These are phyloP conservation scores for Crax fasciolata DNA, from an alignment of 2,797 vertebrate species.

Conservation along the genomic window DNA sequence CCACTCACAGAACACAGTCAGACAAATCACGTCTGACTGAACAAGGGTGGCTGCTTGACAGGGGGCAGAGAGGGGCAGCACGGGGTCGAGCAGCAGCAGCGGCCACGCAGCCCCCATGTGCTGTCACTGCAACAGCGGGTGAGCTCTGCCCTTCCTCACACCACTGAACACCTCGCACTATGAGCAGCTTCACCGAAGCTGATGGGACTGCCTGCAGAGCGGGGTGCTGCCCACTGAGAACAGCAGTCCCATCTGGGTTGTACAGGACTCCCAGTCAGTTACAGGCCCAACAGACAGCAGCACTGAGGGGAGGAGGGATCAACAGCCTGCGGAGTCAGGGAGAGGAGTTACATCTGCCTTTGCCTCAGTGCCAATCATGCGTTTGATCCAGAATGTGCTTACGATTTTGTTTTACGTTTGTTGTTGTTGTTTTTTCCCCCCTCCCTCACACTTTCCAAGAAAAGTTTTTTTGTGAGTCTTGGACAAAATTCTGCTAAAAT, in stretches of 20 bases:
- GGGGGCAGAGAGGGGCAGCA: not conserved
- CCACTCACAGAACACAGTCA: not conserved
- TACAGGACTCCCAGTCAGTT: not conserved
- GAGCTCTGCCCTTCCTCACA: not conserved
- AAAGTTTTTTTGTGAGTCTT: not conserved
- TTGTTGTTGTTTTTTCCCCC: not conserved
- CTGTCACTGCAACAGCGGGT: not conserved
- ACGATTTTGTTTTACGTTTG: not conserved
- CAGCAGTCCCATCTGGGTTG: not conserved
- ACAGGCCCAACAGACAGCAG: not conserved
- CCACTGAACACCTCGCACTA: not conserved
- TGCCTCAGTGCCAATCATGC: not conserved
- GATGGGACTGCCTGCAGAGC: not conserved
- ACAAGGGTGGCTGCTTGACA: not conserved
- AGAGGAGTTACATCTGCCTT: not conserved
- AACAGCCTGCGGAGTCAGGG: not conserved
- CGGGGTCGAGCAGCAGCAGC: not conserved
- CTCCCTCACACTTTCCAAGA: not conserved
- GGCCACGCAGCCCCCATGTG: not conserved
- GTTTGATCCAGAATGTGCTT: not conserved
- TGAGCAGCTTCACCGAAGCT: not conserved
- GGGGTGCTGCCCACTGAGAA: not conserved
- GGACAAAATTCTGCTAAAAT: not conserved
- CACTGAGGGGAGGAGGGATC: not conserved
- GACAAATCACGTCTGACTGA: not conserved